Evolutionary conservation across 1,140 invertebrate species (phyloP).

Genomic region (Ridgeia piscesae): DNA sequence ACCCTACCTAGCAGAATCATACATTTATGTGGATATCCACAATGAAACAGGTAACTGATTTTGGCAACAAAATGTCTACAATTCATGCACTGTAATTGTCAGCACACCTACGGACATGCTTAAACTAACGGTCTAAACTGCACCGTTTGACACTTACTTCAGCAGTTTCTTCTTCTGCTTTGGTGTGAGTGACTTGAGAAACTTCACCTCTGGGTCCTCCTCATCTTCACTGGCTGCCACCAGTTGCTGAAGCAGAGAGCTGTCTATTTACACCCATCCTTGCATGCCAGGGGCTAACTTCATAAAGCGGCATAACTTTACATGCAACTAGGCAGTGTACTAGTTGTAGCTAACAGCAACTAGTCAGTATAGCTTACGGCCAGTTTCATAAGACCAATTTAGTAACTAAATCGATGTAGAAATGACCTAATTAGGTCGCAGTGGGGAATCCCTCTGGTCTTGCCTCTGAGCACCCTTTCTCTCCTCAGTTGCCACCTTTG

Average conservation of each 20-base stretch:
- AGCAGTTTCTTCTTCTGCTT: slow-evolving; percentile 89
- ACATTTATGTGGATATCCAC: neutral
- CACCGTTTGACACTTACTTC: slow-evolving; percentile 66
- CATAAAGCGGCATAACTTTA: too few species aligned
- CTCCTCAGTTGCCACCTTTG: too few species aligned
- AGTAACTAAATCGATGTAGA: too few species aligned
- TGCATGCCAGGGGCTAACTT: too few species aligned
- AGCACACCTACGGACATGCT: neutral
- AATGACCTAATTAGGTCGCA: too few species aligned
- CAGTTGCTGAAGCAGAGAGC: slow-evolving; percentile 6
- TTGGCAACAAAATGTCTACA: neutral
- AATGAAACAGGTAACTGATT: neutral
- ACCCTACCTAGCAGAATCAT: neutral
- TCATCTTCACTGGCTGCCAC: slow-evolving; percentile 16
- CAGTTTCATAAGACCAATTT: too few species aligned
- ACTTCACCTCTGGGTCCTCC: slow-evolving; percentile 66
- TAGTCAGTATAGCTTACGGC: too few species aligned
- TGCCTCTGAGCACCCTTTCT: too few species aligned
- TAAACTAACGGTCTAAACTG: neutral
- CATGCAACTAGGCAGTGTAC: too few species aligned
- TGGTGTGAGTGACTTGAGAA: slow-evolving; percentile 79
- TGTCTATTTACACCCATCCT: neutral
- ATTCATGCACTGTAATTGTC: neutral
- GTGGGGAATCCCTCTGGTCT: too few species aligned
- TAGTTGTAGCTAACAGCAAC: too few species aligned